Conservation (phyloP, 1,140 invertebrate genomes). For the Lordiphosa clarofinis region DNA sequence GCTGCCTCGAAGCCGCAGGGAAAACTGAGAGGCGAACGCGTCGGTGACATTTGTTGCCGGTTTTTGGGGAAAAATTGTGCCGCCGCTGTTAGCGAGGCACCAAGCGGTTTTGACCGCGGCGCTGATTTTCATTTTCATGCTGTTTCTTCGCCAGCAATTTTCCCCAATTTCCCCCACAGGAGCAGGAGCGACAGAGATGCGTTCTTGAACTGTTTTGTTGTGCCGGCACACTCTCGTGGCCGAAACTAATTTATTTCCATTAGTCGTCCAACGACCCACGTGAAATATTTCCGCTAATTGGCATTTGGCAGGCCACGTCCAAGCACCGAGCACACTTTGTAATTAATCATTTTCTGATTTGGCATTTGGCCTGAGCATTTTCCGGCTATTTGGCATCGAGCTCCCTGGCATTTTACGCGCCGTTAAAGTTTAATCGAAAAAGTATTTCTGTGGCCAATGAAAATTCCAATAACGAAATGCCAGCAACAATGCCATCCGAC, state of each 20-base stretch:
- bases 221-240: constrained; percentile 4
- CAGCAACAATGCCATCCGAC: constrained; percentile 6
- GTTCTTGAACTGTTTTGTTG: constrained; percentile 47
- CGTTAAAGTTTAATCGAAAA: constrained; percentile 77
- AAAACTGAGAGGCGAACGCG: background rate
- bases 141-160: constrained; percentile 1
- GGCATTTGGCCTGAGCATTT: constrained; percentile 30
- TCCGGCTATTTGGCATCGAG: constrained; percentile 32
- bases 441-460: constrained; percentile 74
- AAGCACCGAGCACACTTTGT: constrained; percentile 38
- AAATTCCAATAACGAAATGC: constrained; percentile 73
- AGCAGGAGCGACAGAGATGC: background rate
- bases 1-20: background rate
- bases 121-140: constrained; percentile 14
- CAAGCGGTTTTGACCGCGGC: background rate
- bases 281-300: constrained; percentile 71
- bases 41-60: constrained; percentile 6
- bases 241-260: constrained; percentile 64
- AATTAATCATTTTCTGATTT: constrained; percentile 75
- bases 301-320: constrained; percentile 47
- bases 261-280: constrained; percentile 32
- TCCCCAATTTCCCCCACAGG: background rate
- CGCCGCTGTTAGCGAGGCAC: constrained; percentile 9
- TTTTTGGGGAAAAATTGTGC: background rate
- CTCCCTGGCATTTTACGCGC: constrained; percentile 60